phyloP scores from a whole-genome alignment of 2,888 invertebrate species.

The Eristalis intricaria region DNA sequence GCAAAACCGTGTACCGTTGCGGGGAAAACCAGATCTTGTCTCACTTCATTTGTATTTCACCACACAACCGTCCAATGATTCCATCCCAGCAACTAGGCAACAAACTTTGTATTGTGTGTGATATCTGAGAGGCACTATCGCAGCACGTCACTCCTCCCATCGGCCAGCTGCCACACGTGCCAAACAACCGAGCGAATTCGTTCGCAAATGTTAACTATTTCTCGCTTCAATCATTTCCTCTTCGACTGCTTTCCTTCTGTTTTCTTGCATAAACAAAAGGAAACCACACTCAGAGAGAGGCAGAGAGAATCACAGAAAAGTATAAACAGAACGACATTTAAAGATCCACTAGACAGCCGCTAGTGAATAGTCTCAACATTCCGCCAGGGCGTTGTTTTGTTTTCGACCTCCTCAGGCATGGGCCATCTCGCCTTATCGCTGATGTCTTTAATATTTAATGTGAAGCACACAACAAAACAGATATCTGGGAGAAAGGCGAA shows the following conservation, averaged over 20 bases:
- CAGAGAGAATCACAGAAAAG: neutral
- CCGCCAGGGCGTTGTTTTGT: neutral
- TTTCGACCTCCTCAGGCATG: neutral
- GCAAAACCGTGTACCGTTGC: neutral
- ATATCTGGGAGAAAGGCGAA: neutral
- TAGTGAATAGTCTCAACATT: neutral
- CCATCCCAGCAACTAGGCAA: no score
- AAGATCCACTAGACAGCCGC: neutral
- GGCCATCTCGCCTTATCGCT: neutral
- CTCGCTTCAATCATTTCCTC: neutral
- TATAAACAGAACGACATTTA: neutral
- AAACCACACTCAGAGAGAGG: neutral
- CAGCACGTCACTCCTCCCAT: neutral
- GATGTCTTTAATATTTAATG: slow-evolving; percentile 17
- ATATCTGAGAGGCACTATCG: neutral
- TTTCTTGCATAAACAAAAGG: neutral
- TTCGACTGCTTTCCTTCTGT: neutral
- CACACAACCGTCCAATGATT: neutral
- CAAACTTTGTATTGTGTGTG: neutral
- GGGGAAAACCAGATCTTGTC: neutral
- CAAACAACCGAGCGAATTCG: neutral
- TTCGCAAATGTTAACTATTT: neutral
- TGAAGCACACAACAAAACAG: neutral
- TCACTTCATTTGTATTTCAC: neutral
- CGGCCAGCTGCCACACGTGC: neutral